A percentile compares a stretch with the other conserved stretches of the same genome.
phyloP scores from a whole-genome alignment of 2,797 vertebrate species.

The Phrynocephalus vlangalii region DNA sequence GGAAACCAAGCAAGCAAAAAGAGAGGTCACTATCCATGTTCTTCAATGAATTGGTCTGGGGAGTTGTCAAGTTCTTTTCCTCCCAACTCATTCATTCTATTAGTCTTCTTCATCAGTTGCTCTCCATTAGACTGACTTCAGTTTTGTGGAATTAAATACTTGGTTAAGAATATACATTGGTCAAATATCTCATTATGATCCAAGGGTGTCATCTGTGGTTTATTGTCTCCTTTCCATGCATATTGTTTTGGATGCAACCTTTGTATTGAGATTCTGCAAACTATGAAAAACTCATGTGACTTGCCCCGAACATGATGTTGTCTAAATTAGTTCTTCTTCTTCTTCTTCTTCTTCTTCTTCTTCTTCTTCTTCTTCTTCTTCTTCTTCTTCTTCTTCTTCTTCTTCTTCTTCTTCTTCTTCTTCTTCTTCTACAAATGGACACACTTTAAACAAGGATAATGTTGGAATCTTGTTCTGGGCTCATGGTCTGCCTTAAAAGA shows the following conservation, averaged over 20 bases:
- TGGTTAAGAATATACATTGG: neutral
- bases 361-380: too few species aligned
- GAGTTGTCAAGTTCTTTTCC: constrained; percentile 27
- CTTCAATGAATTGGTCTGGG: constrained; percentile 44
- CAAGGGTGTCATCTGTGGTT: neutral
- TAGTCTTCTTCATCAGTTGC: neutral
- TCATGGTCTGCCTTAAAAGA: too few species aligned
- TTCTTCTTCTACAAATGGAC: too few species aligned
- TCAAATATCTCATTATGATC: constrained; percentile 5
- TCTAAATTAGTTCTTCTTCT: too few species aligned
- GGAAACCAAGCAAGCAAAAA: constrained; percentile 28
- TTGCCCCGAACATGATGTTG: neutral
- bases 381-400: too few species aligned
- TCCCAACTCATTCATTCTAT: constrained; percentile 5
- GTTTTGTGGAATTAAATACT: constrained; percentile 9
- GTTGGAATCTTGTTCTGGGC: too few species aligned
- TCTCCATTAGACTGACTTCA: constrained; percentile 13
- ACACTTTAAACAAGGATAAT: neutral
- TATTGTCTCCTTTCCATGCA: neutral
- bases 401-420: too few species aligned
- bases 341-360: too few species aligned
- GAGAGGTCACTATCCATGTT: neutral
- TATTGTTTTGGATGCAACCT: neutral
- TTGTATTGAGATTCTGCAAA: neutral
- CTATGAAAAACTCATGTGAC: neutral